Evolutionary conservation across 2,888 invertebrate genomes (phyloP).

Genomic region (Scelioninae gen. 2): DNA sequence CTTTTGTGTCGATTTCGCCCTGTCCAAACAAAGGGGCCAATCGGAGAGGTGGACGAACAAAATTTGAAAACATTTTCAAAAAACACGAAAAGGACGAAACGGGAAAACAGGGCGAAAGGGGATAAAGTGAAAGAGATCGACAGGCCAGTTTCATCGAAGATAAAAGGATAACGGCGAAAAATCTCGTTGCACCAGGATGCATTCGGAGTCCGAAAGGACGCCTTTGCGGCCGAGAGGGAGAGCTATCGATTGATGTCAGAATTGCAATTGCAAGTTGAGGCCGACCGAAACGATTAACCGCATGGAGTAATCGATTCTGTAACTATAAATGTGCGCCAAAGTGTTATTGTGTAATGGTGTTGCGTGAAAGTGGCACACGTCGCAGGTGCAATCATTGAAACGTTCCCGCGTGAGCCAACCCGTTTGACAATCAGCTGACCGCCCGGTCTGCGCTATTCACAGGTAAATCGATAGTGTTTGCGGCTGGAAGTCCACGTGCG

Average conservation of each 20-base stretch:
- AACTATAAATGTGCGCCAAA: slow-evolving; percentile 44
- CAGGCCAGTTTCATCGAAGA: no score
- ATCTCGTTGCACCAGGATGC: no score
- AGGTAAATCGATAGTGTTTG: slow-evolving; percentile 31
- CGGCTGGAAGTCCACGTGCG: background rate
- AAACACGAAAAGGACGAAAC: no score
- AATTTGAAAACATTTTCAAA: no score
- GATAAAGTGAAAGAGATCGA: no score
- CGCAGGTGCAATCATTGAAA: slow-evolving; percentile 1
- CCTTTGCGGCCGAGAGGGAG: no score
- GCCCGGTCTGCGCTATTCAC: slow-evolving; percentile 16
- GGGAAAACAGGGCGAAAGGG: no score
- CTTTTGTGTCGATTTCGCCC: no score
- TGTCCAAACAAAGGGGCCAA: no score
- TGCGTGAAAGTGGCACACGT: slow-evolving; percentile 38
- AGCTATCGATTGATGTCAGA: background rate
- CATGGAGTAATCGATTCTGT: slow-evolving; percentile 30
- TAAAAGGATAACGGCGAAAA: no score
- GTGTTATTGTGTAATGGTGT: slow-evolving; percentile 38
- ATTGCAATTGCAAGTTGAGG: background rate
- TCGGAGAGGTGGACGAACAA: no score
- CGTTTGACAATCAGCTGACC: slow-evolving; percentile 26
- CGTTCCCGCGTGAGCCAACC: slow-evolving; percentile 4
- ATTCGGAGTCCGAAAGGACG: no score
- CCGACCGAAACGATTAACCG: slow-evolving; percentile 2